Base-by-base conservation (phyloP, 2,888 invertebrate species). In the Diplolepis rosae region DNA sequence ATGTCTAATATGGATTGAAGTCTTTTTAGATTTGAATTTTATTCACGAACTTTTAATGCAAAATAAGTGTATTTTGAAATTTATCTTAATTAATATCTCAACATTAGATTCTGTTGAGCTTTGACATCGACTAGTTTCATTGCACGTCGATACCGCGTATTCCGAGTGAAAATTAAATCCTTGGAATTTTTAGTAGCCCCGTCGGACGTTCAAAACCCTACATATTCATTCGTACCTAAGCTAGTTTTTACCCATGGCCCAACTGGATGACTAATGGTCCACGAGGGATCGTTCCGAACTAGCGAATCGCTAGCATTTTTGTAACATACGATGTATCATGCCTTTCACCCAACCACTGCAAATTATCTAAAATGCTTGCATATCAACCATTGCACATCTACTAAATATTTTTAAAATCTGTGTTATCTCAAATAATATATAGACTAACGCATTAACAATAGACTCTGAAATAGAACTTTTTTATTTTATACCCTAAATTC, bases 221-320 rank as follows among this genome's bases (percentile, higher is more conserved):
- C 77, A 77, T 79, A 80, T 80, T 80, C 82, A 79, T 77, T 82
- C 71, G 77, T 72, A 80, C 78, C 79, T 77, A 79, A 83, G 82
- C 82, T 77, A 79, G 81, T 80, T 82, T 84, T 82, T 80, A 78
- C 78, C 66, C 42, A 71, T 68, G 73, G 74, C 68, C 76, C 74
- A 76, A 75, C 73, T 76, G 78, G 79, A 85, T 85, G 85, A 85
- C 83, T 84, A 85, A 85, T 85, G 83, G 82, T 79, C 76, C 76
- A 69, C 77, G 73, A 73, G 81, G 79, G 68, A 61, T 30, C 56
- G 48, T 48, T 68, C 48, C 22, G 48, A 13, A 22, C 9, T 39
- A 28, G 32, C 45, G 45, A 68, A 39, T 45, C 48, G 3, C 32
- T 9, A 32, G 18, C 30, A 30, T 56, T 68, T 68, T 68, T 48